Conservation (phyloP, 92 coral and sea anemone genomes). For the Desmophyllum pertusum region DNA sequence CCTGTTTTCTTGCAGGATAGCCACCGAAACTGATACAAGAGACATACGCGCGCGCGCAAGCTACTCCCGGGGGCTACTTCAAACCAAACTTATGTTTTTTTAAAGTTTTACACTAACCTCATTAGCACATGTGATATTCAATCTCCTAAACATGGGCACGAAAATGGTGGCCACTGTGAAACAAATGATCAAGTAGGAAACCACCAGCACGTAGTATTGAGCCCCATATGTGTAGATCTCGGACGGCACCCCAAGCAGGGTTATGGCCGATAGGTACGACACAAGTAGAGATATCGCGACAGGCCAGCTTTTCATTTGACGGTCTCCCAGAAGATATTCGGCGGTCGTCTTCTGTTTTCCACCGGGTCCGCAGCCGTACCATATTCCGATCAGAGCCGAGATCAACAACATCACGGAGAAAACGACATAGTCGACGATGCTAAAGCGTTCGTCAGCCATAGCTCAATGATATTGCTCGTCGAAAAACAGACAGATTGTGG, state of each 20-base stretch:
- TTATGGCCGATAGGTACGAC: constrained; percentile 87
- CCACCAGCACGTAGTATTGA: constrained; percentile 77
- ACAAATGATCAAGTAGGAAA: constrained; percentile 78
- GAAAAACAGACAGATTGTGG: background rate
- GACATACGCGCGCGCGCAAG: too few relatives aligned
- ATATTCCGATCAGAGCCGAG: constrained; percentile 84
- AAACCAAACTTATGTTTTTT: background rate
- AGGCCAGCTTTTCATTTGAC: constrained; percentile 75
- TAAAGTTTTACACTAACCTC: constrained; percentile 59
- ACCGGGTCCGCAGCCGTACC: constrained; percentile 92
- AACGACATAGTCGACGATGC: constrained; percentile 80
- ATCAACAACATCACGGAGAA: constrained; percentile 81
- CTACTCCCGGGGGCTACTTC: too few relatives aligned
- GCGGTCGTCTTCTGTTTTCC: constrained; percentile 86
- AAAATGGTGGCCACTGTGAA: constrained; percentile 71
- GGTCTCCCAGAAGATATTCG: constrained; percentile 84
- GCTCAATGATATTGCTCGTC: background rate
- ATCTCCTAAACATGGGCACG: constrained; percentile 84
- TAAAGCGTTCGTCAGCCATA: constrained; percentile 52
- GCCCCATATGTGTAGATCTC: constrained; percentile 95
- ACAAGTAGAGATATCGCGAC: constrained; percentile 84
- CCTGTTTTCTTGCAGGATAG: background rate
- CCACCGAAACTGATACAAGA: background rate
- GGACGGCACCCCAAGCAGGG: constrained; percentile 90
- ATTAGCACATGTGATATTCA: constrained; percentile 79